Conservation (phyloP, 2,888 invertebrate genomes). For the Brachypterus glaber region DNA sequence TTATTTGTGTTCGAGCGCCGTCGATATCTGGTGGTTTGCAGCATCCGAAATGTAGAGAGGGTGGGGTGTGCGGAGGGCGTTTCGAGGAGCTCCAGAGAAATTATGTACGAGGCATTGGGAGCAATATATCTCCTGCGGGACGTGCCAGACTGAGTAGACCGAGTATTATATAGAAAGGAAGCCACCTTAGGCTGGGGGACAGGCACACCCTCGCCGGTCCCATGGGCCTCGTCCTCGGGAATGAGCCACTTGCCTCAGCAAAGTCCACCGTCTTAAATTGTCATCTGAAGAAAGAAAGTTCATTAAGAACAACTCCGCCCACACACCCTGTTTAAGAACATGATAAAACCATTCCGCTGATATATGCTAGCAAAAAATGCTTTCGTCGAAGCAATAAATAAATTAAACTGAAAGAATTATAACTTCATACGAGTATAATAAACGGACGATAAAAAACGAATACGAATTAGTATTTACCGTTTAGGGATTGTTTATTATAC, state of each 20-base stretch:
- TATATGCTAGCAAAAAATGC: neutral
- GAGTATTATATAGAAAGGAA: constrained; percentile 41
- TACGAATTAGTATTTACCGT: no score
- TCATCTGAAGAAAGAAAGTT: constrained; percentile 37
- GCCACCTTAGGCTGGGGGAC: constrained; percentile 34
- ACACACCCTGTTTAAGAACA: constrained; percentile 9
- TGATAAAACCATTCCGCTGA: constrained; percentile 2
- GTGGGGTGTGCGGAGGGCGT: constrained; percentile 21
- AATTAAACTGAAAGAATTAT: no score
- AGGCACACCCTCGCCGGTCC: constrained; percentile 26
- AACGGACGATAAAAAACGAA: no score
- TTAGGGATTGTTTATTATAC: no score
- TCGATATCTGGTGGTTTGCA: constrained; percentile 9
- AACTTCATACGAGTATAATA: no score
- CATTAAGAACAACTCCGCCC: constrained; percentile 26
- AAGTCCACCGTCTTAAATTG: constrained; percentile 35
- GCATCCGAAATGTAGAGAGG: constrained; percentile 23
- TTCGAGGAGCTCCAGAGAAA: constrained; percentile 36
- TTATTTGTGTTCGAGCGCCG: neutral
- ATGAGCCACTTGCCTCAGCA: constrained; percentile 39
- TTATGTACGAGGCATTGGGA: constrained; percentile 45
- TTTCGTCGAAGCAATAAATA: no score
- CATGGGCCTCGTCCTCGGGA: constrained; percentile 39
- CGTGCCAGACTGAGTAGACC: constrained; percentile 43
- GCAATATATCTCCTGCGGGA: constrained; percentile 42